Conservation (phyloP, 2,888 invertebrate genomes). For the Miltochrista miniata region DNA sequence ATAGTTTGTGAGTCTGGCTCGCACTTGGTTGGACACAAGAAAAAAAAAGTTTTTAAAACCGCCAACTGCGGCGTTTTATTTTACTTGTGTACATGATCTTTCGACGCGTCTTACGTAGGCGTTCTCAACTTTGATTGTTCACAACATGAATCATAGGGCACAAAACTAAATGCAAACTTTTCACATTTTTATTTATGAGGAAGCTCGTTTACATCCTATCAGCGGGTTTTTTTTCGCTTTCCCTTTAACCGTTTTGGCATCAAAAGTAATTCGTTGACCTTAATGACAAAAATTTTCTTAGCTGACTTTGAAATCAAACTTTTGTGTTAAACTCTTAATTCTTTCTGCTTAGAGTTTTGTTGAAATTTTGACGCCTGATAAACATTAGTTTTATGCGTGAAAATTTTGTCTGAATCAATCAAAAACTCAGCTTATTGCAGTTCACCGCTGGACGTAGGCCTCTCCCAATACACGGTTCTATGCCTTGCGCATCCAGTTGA, state of each 20-base stretch:
- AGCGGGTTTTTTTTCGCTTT: constrained; percentile 43
- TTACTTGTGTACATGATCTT: background rate
- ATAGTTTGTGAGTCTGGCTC: too few relatives aligned
- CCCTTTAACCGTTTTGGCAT: constrained; percentile 37
- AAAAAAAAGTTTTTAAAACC: background rate
- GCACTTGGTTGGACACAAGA: too few relatives aligned
- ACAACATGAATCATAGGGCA: constrained; percentile 64
- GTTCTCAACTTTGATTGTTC: constrained; percentile 65
- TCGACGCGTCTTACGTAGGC: constrained; percentile 35
- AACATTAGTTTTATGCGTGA: too few relatives aligned
- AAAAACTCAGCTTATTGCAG: too few relatives aligned
- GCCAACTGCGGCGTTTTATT: background rate
- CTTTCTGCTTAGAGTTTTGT: too few relatives aligned
- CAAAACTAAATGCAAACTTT: constrained; percentile 51
- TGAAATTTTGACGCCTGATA: too few relatives aligned
- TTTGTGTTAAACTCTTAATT: too few relatives aligned
- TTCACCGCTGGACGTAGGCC: too few relatives aligned
- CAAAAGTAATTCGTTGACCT: constrained; percentile 29
- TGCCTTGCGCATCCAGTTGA: too few relatives aligned
- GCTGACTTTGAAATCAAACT: constrained; percentile 31
- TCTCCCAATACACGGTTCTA: too few relatives aligned
- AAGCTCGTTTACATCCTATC: constrained; percentile 63
- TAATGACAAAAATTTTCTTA: constrained; percentile 30
- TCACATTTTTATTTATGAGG: constrained; percentile 70
- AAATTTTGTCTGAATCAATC: too few relatives aligned